Conservation (phyloP, 1,140 invertebrate species). For the Bombus cullumanus region DNA sequence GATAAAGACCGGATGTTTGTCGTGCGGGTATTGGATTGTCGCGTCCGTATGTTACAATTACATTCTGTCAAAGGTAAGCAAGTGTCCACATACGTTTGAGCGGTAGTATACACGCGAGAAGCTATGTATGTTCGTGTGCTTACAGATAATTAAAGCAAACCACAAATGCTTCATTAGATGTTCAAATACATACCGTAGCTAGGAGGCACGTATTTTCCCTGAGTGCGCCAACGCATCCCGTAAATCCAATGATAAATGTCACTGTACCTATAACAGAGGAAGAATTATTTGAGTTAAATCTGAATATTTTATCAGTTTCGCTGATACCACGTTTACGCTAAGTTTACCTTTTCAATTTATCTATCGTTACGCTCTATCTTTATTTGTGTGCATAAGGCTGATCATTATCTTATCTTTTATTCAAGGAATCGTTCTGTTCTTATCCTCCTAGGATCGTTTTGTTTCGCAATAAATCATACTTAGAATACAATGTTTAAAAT, state of each 20-base stretch:
- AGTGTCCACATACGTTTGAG: too few relatives aligned
- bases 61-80: neutral
- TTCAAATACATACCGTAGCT: conserved; percentile 88
- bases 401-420: neutral
- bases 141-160: conserved; percentile 27
- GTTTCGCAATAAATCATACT: neutral
- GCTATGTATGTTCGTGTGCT: neutral
- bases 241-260: conserved; percentile 97
- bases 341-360: neutral
- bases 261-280: conserved; percentile 87
- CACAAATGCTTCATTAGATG: conserved; percentile 21
- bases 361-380: neutral
- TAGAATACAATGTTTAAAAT: neutral
- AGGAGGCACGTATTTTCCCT: conserved; percentile 94
- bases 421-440: rapidly evolving
- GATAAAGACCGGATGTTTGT: too few relatives aligned
- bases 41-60: too few relatives aligned
- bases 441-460: neutral
- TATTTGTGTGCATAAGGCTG: neutral
- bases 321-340: neutral
- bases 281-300: conserved; percentile 32
- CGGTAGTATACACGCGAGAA: neutral
- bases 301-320: too few relatives aligned
- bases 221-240: conserved; percentile 98
- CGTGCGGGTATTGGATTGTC: too few relatives aligned